Base-by-base conservation (phyloP, 2,888 invertebrate species). In the Pocota personata region DNA sequence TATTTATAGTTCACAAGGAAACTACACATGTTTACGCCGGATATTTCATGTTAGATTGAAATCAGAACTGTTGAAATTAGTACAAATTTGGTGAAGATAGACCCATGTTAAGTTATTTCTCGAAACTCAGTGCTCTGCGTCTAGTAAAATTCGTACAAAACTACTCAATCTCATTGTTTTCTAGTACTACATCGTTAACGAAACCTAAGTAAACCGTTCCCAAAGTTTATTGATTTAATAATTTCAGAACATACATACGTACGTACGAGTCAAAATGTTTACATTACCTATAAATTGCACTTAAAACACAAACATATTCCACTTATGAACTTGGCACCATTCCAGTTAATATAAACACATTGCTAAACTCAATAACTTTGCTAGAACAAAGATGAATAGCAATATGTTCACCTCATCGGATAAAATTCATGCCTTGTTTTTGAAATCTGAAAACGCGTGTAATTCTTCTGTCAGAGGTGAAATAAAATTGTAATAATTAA, bases 401-500 rank as follows among this genome's bases (percentile, higher is more conserved):
- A 19, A 46, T 46, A 16, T 8, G n/a, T 62, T 46, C 19, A 32
- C 6, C 32, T 30, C 46, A 46, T 30, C 7, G 30, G 7, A 50
- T 50, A 14, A 32, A 21, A 21, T 66, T 4, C 10, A 0, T 19
- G 0, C 10, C 16, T 12, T 64, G 14, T 66, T 37, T 35, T 19
- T 6, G 7, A 3, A 32, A 19, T n/a, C 16, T 10, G 30, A 8
- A 3, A 30, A 30, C 27, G 7, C n/a, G n/a, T n/a, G n/a, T 16
- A 6, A 30, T 62, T 7, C n/a, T 19, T 21, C 32, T 62, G 30
- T 30, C 46, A 46, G 5, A 69, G 40, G 50, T 52, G 37, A 60
- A 43, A 40, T 21, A 50, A 69, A 52, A 43, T 50, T 77, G 55
- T 40, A 69, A 69, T 69, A 69, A 58, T 48, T 50, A 48, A 37